Base-by-base conservation (phyloP, 2,888 invertebrate genomes). In the Drosophila macrospina region DNA sequence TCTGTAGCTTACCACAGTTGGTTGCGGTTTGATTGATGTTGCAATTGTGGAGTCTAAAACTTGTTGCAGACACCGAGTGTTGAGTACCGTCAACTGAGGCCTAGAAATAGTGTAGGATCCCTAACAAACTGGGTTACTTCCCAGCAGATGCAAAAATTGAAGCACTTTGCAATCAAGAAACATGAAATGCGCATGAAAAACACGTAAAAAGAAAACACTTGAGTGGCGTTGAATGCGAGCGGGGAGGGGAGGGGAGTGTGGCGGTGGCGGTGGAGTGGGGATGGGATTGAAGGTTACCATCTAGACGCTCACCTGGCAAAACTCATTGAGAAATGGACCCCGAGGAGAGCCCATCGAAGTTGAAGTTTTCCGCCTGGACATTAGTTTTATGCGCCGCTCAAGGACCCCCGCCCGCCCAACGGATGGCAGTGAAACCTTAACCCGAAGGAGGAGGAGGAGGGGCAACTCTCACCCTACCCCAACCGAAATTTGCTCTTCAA, bases 341-440 rank as follows among this genome's bases (percentile, higher is more conserved):
- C 60, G 37, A 74, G 76, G 65, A 65, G 72, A 41, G 63, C 54
- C 55, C 52, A 64, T 60, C 69, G 44, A 56, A 63, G 63, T 45
- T 63, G 68, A 62, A 72, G 72, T 72, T 61, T 48, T 70, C 69
- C 75, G 69, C 65, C 78, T 75, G 79, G 77, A 78, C 77, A 75
- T 78, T 75, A 78, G 72, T 78, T 78, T 78, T 63, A 78, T 78
- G 79, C 48, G 61, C 48, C 41, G 68, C 62, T 77, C 72, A 78
- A 78, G 77, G 78, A 75, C 75, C 75, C 51, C 39, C 55, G n/a
- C n/a, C n/a, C n/a, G n/a, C n/a, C n/a, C n/a, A n/a, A n/a, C 30
- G 2, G n/a, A 44, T 34, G 39, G 16, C 45, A 48, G 45, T 60
- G 68, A 74, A 74, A 71, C 24, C 13, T 52, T 44, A 61, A 36